A percentile compares a stretch with the other conserved stretches of the same genome.
These are phyloP conservation scores for Ormyrus labotus DNA, from an alignment of 2,888 invertebrate species.

Conservation along the genomic window DNA sequence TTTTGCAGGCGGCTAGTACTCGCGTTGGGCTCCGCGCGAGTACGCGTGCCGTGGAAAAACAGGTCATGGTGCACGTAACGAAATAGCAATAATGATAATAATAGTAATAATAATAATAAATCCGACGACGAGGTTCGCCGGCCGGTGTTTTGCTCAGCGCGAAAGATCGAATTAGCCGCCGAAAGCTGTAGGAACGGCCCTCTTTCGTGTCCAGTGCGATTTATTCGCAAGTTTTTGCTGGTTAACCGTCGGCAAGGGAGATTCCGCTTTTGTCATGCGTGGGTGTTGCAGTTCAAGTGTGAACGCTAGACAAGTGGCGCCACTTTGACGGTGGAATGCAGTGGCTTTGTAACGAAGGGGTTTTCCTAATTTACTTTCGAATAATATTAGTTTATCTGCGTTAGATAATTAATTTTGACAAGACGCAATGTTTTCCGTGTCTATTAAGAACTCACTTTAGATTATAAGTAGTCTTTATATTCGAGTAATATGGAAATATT, in stretches of 20 bases:
- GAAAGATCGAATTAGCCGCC: neutral
- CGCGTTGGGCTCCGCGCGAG: slow-evolving; percentile 54
- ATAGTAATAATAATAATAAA: slow-evolving; percentile 62
- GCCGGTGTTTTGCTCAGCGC: slow-evolving; percentile 22
- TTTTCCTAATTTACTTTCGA: too few relatives aligned
- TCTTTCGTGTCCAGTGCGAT: neutral
- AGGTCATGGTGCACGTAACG: slow-evolving; percentile 72
- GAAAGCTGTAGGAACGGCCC: slow-evolving; percentile 9
- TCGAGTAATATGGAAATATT: too few relatives aligned
- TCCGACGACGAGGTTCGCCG: slow-evolving; percentile 57
- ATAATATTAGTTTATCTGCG: too few relatives aligned
- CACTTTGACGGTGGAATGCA: neutral
- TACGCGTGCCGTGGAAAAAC: slow-evolving; percentile 69
- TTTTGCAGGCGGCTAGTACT: slow-evolving; percentile 71
- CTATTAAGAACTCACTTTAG: too few relatives aligned
- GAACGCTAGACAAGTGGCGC: slow-evolving; percentile 16
- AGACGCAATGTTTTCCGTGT: too few relatives aligned
- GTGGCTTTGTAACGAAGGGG: neutral
- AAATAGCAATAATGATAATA: slow-evolving; percentile 72
- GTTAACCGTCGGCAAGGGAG: neutral
- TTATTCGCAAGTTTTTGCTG: neutral
- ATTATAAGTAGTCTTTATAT: too few relatives aligned
- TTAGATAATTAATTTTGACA: too few relatives aligned
- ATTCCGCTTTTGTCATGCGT: neutral
- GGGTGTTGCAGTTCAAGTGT: neutral